Evolutionary conservation across 2,113 vertebrate species (phyloP).

Genomic region (Saiga tatarica): DNA sequence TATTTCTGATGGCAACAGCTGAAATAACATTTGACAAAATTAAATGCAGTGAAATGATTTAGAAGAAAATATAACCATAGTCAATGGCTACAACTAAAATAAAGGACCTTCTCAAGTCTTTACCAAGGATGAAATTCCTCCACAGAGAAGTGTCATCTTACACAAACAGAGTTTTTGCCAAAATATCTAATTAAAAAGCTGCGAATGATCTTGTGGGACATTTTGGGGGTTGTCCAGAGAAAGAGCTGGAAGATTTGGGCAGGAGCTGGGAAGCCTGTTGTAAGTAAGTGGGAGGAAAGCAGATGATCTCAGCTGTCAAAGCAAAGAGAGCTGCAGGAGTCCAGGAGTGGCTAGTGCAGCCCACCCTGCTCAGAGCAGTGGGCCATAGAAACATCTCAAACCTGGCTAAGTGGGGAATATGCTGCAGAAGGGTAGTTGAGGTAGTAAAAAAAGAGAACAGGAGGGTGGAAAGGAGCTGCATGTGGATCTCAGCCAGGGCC

Average conservation of each 20-base stretch:
- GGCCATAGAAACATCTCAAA: not conserved
- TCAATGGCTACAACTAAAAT: not conserved
- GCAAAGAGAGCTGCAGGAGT: not conserved
- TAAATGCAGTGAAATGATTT: slow-evolving; percentile 23
- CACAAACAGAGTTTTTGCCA: not conserved
- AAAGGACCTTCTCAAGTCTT: slow-evolving; percentile 17
- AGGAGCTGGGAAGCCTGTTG: not conserved
- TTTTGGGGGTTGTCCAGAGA: not conserved
- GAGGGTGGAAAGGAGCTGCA: not conserved
- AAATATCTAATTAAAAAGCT: not conserved
- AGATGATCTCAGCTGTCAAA: not conserved
- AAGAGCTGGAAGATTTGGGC: not conserved
- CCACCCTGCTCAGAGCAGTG: not conserved
- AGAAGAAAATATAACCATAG: slow-evolving; percentile 20
- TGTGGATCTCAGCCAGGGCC: not conserved
- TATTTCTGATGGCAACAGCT: slow-evolving; percentile 27
- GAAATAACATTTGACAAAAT: slow-evolving; percentile 47
- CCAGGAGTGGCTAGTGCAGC: rapidly evolving
- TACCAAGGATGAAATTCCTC: not conserved
- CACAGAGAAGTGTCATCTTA: not conserved
- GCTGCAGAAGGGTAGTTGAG: not conserved
- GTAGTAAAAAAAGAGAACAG: not conserved
- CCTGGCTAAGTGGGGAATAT: not conserved
- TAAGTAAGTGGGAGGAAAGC: not conserved
- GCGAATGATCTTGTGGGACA: not conserved